Evolutionary conservation across 2,888 invertebrate genomes (phyloP).

Genomic region (Thera britannica): DNA sequence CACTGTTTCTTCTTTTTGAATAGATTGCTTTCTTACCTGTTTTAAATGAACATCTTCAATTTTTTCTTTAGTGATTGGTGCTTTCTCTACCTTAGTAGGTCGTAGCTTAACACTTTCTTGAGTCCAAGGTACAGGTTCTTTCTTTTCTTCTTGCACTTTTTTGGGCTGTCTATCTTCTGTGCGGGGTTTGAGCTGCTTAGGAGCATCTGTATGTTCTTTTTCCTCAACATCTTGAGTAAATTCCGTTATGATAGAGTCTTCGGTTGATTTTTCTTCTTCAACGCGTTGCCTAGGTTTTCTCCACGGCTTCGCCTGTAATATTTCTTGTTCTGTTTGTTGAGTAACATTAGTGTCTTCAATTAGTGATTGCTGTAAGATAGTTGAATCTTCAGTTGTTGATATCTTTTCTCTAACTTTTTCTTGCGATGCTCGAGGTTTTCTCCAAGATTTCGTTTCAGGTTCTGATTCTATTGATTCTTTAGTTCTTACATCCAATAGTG

Average conservation of each 20-base stretch:
- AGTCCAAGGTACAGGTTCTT: conserved; percentile 82
- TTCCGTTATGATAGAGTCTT: conserved; percentile 14
- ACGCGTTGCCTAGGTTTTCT: conserved; percentile 34
- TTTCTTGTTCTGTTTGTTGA: conserved; percentile 23
- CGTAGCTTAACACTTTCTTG: conserved; percentile 86
- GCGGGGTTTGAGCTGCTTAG: conserved; percentile 44
- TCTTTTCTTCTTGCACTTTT: conserved; percentile 51
- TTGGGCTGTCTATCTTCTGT: conserved; percentile 46
- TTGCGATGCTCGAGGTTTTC: conserved; percentile 61
- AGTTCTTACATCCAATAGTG: conserved; percentile 44
- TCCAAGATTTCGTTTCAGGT: conserved; percentile 53
- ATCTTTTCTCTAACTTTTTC: conserved; percentile 23
- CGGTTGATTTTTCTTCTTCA: conserved; percentile 28
- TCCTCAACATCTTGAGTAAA: conserved; percentile 37
- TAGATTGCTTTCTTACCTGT: conserved; percentile 67
- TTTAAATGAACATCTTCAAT: conserved; percentile 73
- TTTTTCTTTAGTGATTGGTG: conserved; percentile 81
- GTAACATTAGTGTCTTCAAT: conserved; percentile 30
- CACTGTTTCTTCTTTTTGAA: conserved; percentile 64
- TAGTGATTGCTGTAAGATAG: conserved; percentile 30
- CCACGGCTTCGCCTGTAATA: conserved; percentile 31
- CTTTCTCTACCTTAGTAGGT: conserved; percentile 85
- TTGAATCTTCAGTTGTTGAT: conserved; percentile 38
- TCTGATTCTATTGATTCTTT: conserved; percentile 43
- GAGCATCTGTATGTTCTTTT: conserved; percentile 26